Evolutionary conservation across 2,888 invertebrate genomes (phyloP), one percentile per base, ranked within the genome.

Genomic region (Lycophotia porphyrea): DNA sequence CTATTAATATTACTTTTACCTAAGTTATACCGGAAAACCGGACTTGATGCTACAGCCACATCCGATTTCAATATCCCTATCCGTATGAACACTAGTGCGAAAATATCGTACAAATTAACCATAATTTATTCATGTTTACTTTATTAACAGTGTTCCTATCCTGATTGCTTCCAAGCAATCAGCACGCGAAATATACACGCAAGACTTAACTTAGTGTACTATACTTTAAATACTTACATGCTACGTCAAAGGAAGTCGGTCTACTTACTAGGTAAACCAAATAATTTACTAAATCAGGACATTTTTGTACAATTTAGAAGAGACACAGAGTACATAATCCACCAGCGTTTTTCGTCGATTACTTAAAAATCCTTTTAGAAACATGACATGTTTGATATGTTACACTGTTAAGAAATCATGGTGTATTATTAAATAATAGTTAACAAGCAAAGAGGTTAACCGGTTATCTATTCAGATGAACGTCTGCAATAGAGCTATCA

Each of bases 121-220:
- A 58, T 34, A 71, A 71, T 66, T 69, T 72, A 84, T 84, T 84
- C 70, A 84, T 80, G 13, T 39, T 21, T 27, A 60, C 27, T 27
- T 31, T 60, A 71, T 52, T 55, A 71, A 27, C 42, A n/a, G 49
- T 68, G 67, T 78, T 76, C 72, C 74, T 73, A 68, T 65, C 44
- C 63, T 78, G 82, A 72, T 85, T 72, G 79, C 66, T 82, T 85
- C 72, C 82, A 78, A 55, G 15, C 68, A 34, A 74, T 74, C 44
- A 36, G 44, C 80, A 85, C 82, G 87, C 76, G 67, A 78, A 69
- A 72, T 73, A 68, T 69, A 36, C 82, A 82, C 82, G 74, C 72
- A 64, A 74, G 70, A 42, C n/a, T 58, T 13, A 55, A 74, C 60
- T 64, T 71, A 69, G 49, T 79, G 60, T 49, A 72, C 65, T 69